Base-by-base conservation (phyloP, 2,797 vertebrate genomes). In the Brachyrhaphis roseni region DNA sequence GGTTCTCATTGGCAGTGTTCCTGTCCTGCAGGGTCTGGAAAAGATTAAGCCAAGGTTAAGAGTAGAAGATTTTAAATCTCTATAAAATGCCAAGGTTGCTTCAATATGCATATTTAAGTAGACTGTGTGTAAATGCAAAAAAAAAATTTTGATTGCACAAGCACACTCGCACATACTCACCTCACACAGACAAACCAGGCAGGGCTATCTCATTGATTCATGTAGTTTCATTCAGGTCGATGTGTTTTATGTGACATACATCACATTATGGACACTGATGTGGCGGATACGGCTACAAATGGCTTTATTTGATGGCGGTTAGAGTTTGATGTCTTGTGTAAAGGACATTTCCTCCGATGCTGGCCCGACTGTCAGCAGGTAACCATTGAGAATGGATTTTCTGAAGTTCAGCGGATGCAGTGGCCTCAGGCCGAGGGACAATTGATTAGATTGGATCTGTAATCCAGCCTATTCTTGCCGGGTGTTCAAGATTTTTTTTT, bases 361-460 rank as follows among this genome's bases (percentile, higher is more conserved):
- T 36, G 23, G 75, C 72, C 28, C 41, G 36, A 78, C 36, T 80
- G 80, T 76, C 84, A 78, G 81, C 84, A 68, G 86, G 79, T 79
- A 87, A 78, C 72, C 43, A 59, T 75, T 34, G 26, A 74, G 28
- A 72, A 81, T 86, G 47, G 82, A 86, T 92, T 81, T 80, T 36
- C 79, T 87, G 68, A 70, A 83, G 79, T 86, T 74, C 66, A 66
- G 49, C 43, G 79, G 78, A 86, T 73, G 45, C 53, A 45, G 26
- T 68, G 74, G 68, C 86, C 80, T 77, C 46, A 0, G 84, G 87
- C 73, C 41, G 5, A 41, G 26, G 78, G 51, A 89, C 85, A 88
- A 79, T 82, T 89, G 88, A 93, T 93, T 82, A 62, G 81, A 91
- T 90, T 88, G 79, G 72, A 55, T 78, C 13, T 2, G 76, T 85